Percentiles rank a stretch among this genome's conserved stretches.
These are phyloP conservation scores for Napeogenes sylphis DNA, from an alignment of 2,888 invertebrate genomes.

Conservation along the genomic window DNA sequence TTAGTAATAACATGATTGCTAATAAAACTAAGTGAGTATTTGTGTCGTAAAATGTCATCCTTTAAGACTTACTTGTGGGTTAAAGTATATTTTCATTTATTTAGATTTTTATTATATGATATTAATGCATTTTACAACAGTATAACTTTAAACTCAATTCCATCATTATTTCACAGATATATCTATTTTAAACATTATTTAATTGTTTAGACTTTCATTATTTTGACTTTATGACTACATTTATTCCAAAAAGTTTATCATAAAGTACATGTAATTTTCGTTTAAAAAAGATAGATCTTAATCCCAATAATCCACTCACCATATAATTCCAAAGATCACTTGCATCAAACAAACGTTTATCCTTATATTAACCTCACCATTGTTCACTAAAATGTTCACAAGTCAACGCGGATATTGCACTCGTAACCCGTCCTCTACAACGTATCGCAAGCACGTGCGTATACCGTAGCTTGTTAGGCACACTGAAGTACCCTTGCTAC, in stretches of 20 bases:
- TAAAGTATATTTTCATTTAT: too few species aligned
- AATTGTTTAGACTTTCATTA: too few species aligned
- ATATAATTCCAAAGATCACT: slow-evolving; percentile 51
- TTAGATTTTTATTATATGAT: too few species aligned
- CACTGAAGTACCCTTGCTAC: slow-evolving; percentile 60
- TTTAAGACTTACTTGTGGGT: too few species aligned
- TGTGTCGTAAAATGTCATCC: neutral
- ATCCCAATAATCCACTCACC: slow-evolving; percentile 46
- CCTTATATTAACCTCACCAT: slow-evolving; percentile 46
- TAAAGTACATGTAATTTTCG: too few species aligned
- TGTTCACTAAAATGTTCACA: slow-evolving; percentile 30
- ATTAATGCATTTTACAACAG: too few species aligned
- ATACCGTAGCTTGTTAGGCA: slow-evolving; percentile 56
- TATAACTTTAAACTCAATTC: too few species aligned
- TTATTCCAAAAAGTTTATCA: too few species aligned
- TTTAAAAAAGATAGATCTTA: too few species aligned
- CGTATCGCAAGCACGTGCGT: slow-evolving; percentile 56
- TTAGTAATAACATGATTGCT: slow-evolving; percentile 5
- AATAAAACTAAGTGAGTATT: slow-evolving; percentile 3
- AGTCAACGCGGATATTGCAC: slow-evolving; percentile 30
- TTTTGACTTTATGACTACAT: too few species aligned
- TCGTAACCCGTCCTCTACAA: slow-evolving; percentile 54
- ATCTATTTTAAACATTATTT: too few species aligned
- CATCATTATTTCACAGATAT: too few species aligned
- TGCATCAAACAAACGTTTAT: slow-evolving; percentile 34